Evolutionary conservation across 2,113 vertebrate genomes (phyloP), one percentile per base, ranked within the genome.

Genomic region (Acanthisitta chloris): DNA sequence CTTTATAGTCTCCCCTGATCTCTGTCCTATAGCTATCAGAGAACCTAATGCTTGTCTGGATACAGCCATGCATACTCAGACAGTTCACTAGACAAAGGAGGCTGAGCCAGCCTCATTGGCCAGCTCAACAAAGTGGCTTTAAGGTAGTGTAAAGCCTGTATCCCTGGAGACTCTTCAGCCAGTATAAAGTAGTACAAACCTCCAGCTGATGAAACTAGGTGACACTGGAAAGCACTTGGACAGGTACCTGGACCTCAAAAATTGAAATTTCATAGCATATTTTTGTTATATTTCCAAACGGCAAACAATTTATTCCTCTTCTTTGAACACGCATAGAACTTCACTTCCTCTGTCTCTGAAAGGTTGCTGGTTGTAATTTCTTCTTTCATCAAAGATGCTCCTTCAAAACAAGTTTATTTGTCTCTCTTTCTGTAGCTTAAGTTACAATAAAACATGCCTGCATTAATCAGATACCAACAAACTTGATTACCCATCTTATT

Each of bases 311-410:
- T 52, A 51, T 34, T 26, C 4, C 5, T 65, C 26, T 85, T 80
- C 26, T 90, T 52, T n/a, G 36, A 82, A 45, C 38, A 62, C 1
- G 18, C 0, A 0, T 2, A 46, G 38, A 71, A 66, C 14, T 59
- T 67, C 20, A 45, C 29, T 87, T 84, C 9, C n/a, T 23, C 11
- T 14, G 4, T 45, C 24, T 66, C 10, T 69, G 29, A 90, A 76
- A 12, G 24, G 11, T 29, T 85, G 31, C 57, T 33, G 6, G 11
- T 33, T 74, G 33, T 14, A 31, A 4, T 61, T 71, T 52, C 58
- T 51, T 9, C 28, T 57, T 64, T 42, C 14, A n/a, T 25, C 10
- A 16, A 59, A 80, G 23, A 12, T 34, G 16, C 58, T 76, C 61
- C n/a, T 85, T 51, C 57, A 71, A 46, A 74, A 71, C 67, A 69